Base-by-base conservation (phyloP, 2,797 vertebrate genomes). In the Acipenser ruthenus region DNA sequence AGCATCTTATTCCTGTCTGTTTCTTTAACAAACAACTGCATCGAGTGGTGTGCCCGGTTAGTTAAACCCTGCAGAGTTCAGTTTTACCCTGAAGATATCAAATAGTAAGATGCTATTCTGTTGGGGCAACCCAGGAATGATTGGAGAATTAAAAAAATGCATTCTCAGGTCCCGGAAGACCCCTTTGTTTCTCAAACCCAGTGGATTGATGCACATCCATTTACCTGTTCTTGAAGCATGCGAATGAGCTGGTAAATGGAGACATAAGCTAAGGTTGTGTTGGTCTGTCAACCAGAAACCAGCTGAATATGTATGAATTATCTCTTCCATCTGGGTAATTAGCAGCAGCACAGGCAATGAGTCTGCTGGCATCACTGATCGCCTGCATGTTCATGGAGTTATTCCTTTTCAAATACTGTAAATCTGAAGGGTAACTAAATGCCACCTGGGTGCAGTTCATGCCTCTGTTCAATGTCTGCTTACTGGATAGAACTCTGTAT, bases 181-280 rank as follows among this genome's bases (percentile, higher is more conserved):
- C 9, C n/a, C 52, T 10, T 55, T 55, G 3, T 55, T 10, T 55
- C 52, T 10, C n/a, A 55, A 55, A 55, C 58, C 15, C 9, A 15
- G 58, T 18, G 12, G 58, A 60, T n/a, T 60, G 58, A 60, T 60
- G 58, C 13, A 5, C 13, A 18, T 60, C 15, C 15, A 18, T 7
- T 60, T 60, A 15, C 58, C 58, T 60, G 58, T 12, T 18, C 10
- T 18, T 18, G 58, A 12, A 4, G 10, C 10, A n/a, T 60, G 12
- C 8, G 58, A 60, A n/a, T 15, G 58, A 15, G 58, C 58, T 60
- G 58, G 58, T 60, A 60, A 60, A 60, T 60, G 58, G 58, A 18
- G 12, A 60, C 58, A n/a, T 60, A 60, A 60, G 58, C 10, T 15
- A 8, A n/a, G 15, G 58, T 60, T 60, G 15, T 18, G 15, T 8